These are phyloP conservation scores for Tenthredo mesomela DNA, from an alignment of 2,888 invertebrate species.

Conservation along the genomic window DNA sequence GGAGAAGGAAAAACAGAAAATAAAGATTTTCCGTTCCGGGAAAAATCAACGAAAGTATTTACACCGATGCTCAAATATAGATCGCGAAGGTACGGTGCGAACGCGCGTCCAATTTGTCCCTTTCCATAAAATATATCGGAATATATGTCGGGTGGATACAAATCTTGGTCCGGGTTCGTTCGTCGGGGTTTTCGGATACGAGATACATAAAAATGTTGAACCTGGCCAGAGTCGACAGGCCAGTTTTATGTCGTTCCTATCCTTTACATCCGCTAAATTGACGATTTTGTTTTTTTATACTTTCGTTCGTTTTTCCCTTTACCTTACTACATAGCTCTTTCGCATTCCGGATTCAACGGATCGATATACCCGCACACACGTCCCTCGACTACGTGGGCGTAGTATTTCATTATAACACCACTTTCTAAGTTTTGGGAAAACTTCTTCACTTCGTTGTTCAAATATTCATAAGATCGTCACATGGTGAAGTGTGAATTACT, in stretches of 20 bases:
- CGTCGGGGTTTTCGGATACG: neutral
- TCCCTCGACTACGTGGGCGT: neutral
- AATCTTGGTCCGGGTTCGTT: constrained; percentile 20
- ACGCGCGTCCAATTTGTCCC: constrained; percentile 42
- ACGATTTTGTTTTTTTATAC: constrained; percentile 33
- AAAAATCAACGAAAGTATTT: constrained; percentile 34
- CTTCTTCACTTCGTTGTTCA: neutral
- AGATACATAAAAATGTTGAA: constrained; percentile 45
- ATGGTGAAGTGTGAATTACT: constrained; percentile 13
- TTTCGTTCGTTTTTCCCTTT: constrained; percentile 18
- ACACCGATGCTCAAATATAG: constrained; percentile 6
- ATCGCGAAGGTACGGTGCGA: neutral
- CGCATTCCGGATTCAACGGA: neutral
- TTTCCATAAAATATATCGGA: constrained; percentile 30
- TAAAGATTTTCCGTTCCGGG: neutral
- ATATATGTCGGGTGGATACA: constrained; percentile 25
- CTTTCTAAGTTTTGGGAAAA: neutral
- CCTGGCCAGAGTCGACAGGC: constrained; percentile 19
- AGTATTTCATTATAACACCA: neutral
- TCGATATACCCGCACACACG: neutral
- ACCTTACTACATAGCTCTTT: neutral
- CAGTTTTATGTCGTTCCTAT: constrained; percentile 41
- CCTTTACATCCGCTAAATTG: constrained; percentile 40
- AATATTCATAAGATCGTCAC: constrained; percentile 8
- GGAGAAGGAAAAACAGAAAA: neutral